phyloP scores from a whole-genome alignment of 2,888 invertebrate genomes.

The Bruchidius siliquastri region DNA sequence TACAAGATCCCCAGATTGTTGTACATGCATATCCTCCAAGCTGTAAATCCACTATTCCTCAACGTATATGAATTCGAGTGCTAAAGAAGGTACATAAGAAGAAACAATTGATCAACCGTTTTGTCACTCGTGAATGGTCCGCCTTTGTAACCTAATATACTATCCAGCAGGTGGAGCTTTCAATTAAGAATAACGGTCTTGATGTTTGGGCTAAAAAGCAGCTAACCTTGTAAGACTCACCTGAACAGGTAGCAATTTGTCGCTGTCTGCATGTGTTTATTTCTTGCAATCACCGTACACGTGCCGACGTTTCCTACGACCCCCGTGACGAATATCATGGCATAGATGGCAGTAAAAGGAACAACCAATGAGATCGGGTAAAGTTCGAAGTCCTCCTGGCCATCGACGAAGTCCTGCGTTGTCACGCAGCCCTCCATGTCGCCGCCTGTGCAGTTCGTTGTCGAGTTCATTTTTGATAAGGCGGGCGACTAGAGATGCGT shows the following conservation, averaged over 20 bases:
- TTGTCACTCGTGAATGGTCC: too few relatives aligned
- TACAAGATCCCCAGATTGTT: too few relatives aligned
- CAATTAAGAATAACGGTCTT: too few relatives aligned
- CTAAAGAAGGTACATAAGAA: too few relatives aligned
- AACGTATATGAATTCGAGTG: too few relatives aligned
- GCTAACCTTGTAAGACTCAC: background rate
- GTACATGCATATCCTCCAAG: too few relatives aligned
- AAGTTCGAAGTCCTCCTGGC: slow-evolving; percentile 11
- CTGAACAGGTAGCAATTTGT: slow-evolving; percentile 75
- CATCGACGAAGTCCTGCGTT: background rate
- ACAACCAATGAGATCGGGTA: slow-evolving; percentile 60
- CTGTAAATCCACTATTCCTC: too few relatives aligned
- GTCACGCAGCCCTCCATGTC: background rate
- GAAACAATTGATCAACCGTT: too few relatives aligned
- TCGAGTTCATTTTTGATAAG: background rate
- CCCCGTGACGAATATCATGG: slow-evolving; percentile 71
- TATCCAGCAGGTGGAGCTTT: too few relatives aligned
- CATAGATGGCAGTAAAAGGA: slow-evolving; percentile 71
- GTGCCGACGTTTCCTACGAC: slow-evolving; percentile 79
- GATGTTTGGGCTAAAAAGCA: too few relatives aligned
- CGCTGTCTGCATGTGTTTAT: slow-evolving; percentile 79
- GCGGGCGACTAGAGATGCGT: background rate
- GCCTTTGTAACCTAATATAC: too few relatives aligned
- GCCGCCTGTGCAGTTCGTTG: background rate
- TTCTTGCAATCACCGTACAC: slow-evolving; percentile 81